Evolutionary conservation across 2,113 vertebrate genomes (phyloP).

Genomic region (Paradisaea rubra): DNA sequence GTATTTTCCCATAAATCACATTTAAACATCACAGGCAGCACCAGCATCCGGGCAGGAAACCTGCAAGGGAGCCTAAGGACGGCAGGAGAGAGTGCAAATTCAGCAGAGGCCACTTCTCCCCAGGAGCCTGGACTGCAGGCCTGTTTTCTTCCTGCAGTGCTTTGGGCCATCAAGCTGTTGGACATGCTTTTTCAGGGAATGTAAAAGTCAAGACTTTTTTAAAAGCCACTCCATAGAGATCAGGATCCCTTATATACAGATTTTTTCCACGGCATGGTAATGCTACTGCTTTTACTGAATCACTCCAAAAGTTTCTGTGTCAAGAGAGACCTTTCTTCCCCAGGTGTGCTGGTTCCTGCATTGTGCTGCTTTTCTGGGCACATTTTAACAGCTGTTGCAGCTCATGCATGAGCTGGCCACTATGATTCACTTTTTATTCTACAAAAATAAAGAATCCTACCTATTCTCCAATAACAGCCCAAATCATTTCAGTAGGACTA

Average conservation of each 20-base stretch:
- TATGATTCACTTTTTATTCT: neutral
- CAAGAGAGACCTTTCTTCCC: neutral
- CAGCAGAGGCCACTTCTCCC: neutral
- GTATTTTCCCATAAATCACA: neutral
- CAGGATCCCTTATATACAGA: neutral
- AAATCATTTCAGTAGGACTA: neutral
- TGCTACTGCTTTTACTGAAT: neutral
- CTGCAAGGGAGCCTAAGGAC: neutral
- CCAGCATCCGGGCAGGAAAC: neutral
- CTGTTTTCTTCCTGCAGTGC: neutral
- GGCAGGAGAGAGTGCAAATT: neutral
- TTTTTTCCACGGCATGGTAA: neutral
- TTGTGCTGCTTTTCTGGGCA: neutral
- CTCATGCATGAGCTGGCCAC: neutral
- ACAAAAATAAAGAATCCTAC: conserved; percentile 25
- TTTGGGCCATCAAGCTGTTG: neutral
- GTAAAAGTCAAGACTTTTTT: neutral
- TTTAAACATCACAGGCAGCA: neutral
- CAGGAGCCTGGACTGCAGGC: neutral
- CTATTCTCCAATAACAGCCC: neutral
- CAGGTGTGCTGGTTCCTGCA: neutral
- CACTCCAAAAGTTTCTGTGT: neutral
- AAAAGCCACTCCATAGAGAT: neutral
- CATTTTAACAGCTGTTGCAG: neutral
- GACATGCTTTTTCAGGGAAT: neutral